Percentiles rank a stretch among this genome's conserved stretches.
phyloP scores from a whole-genome alignment of 2,888 invertebrate genomes.

The Ornithoptera alexandrae region DNA sequence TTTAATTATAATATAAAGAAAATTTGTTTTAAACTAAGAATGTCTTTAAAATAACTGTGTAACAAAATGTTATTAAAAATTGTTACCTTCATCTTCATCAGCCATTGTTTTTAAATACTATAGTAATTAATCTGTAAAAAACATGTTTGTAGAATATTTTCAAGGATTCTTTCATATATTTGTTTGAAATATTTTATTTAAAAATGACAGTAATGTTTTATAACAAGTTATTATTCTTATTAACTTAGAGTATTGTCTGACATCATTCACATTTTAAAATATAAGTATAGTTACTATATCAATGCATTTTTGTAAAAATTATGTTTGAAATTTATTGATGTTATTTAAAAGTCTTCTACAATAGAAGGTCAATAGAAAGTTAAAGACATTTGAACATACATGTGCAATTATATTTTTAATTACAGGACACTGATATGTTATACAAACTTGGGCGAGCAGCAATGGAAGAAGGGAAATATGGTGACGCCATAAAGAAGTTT shows the following conservation, averaged over 20 bases:
- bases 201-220: too few species aligned
- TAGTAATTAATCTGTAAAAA: background rate
- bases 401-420: constrained; percentile 25
- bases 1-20: background rate
- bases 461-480: constrained; percentile 81
- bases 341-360: too few species aligned
- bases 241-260: too few species aligned
- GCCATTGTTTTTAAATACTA: constrained; percentile 51
- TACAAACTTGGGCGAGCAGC: constrained; percentile 81
- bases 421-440: constrained; percentile 85
- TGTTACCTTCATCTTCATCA: constrained; percentile 63
- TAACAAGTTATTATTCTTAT: too few species aligned
- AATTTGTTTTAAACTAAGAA: background rate
- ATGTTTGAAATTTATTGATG: too few species aligned
- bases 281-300: too few species aligned
- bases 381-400: too few species aligned
- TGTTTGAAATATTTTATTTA: too few species aligned
- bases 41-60: background rate
- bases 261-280: too few species aligned
- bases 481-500: constrained; percentile 83
- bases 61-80: background rate
- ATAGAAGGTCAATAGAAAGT: too few species aligned
- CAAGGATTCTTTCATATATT: too few species aligned
- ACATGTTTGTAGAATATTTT: background rate
- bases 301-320: too few species aligned